A percentile compares a stretch with the other conserved stretches of the same genome.
Evolutionary conservation across 2,888 invertebrate genomes (phyloP).

Genomic region (Sarcophaga carnaria): DNA sequence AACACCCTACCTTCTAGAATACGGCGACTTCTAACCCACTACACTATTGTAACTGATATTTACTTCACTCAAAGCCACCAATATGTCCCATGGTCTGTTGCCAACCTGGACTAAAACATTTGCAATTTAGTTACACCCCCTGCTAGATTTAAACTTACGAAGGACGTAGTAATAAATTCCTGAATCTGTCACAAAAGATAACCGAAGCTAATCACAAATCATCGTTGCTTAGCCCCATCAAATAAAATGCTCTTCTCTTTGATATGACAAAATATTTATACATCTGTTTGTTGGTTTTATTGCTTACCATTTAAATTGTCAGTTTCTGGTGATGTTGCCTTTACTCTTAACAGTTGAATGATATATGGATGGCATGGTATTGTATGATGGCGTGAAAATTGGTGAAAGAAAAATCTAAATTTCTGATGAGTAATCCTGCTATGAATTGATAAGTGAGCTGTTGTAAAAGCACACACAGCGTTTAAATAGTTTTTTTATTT

Average conservation of each 20-base stretch:
- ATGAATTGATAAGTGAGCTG: constrained; percentile 46
- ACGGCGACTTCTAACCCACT: too few species aligned
- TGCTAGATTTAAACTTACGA: too few species aligned
- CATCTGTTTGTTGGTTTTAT: not conserved
- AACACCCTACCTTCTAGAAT: too few species aligned
- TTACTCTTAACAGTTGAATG: constrained; percentile 1
- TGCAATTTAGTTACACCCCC: too few species aligned
- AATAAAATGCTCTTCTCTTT: not conserved
- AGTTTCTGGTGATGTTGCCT: not conserved
- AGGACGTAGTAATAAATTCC: too few species aligned
- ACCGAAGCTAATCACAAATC: not conserved
- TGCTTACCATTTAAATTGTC: not conserved
- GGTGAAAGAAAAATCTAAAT: constrained; percentile 31
- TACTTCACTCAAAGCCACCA: too few species aligned
- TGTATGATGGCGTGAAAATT: constrained; percentile 26
- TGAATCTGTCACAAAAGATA: not conserved
- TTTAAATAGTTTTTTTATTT: not conserved
- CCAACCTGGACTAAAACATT: too few species aligned
- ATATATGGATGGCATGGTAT: not conserved
- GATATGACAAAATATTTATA: not conserved
- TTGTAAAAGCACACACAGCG: constrained; percentile 22
- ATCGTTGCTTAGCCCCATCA: not conserved
- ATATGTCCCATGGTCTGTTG: too few species aligned
- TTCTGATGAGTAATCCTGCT: constrained; percentile 47
- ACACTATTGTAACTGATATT: too few species aligned